These are phyloP conservation scores for Hoplodrina ambigua DNA, from an alignment of 2,888 invertebrate species.

Conservation along the genomic window DNA sequence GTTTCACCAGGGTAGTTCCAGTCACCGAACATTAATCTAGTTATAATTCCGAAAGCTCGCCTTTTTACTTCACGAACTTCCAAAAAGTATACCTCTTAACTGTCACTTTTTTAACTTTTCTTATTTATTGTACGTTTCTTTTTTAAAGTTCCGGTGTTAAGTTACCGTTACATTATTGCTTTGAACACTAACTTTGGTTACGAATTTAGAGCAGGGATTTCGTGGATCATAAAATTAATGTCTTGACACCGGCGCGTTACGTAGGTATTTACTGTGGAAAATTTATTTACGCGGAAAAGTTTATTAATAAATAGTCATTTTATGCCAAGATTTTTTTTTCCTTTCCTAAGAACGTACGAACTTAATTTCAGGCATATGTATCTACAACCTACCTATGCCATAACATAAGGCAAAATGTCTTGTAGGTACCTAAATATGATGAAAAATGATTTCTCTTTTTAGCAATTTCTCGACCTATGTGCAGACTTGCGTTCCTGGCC, in stretches of 20 bases:
- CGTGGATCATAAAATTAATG: slow-evolving; percentile 57
- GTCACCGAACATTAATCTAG: slow-evolving; percentile 88
- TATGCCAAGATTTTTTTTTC: slow-evolving; percentile 14
- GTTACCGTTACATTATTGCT: slow-evolving; percentile 67
- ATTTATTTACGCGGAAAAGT: slow-evolving; percentile 50
- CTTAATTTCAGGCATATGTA: too few species aligned
- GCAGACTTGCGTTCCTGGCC: too few species aligned
- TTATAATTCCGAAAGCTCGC: slow-evolving; percentile 79
- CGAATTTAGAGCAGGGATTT: slow-evolving; percentile 54
- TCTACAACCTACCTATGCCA: too few species aligned
- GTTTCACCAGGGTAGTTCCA: slow-evolving; percentile 83
- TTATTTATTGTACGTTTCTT: slow-evolving; percentile 71
- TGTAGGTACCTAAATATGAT: too few species aligned
- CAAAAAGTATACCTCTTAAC: slow-evolving; percentile 74
- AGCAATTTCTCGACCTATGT: too few species aligned
- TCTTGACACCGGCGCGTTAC: slow-evolving; percentile 36
- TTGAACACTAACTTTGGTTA: slow-evolving; percentile 59
- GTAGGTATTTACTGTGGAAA: slow-evolving; percentile 34
- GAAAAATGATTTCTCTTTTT: too few species aligned
- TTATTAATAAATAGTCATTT: slow-evolving; percentile 45
- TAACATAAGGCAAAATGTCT: too few species aligned
- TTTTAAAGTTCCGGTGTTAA: slow-evolving; percentile 69
- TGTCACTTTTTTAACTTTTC: slow-evolving; percentile 73
- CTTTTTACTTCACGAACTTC: slow-evolving; percentile 75
- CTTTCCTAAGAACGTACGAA: background rate